Base-by-base conservation (phyloP, 30 jellyfish, hydroid and myxozoan species). In the Cassiopea xamachana region DNA sequence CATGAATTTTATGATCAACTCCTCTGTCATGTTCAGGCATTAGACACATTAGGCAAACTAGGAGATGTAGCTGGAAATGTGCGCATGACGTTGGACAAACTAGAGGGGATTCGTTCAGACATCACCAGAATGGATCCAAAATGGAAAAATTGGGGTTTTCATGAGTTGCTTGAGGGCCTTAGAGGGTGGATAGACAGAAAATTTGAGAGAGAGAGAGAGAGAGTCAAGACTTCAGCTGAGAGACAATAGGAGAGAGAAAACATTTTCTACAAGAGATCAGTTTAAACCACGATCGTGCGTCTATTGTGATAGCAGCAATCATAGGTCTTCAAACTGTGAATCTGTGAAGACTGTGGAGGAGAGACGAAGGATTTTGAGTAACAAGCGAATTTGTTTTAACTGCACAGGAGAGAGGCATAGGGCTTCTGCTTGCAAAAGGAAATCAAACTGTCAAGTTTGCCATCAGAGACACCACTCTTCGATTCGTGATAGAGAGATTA, bases 391-490 rank as follows among this genome's bases (percentile, higher is more conserved):
- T 12, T 90, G 97, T 87, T 83, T 90, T 51, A 90, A 90, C 81
- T 90, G 93, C 59, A 82, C 86, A 1, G 93, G 89, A 5, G 90
- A 49, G 81, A 73, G 75, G 61, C 98, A 93, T 73, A 78, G 93
- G 15, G 97, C 97, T 12, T 48, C 8, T 67, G 89, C 82, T 44
- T 93, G 98, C 50, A 51, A 46, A 75, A 88, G 97, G 48, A 80
- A 89, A 75, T 44, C 15, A 17, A 77, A 82, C 18, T 93, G 95
- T 49, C 75, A 69, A 60, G 18, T 85, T 43, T 93, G 97, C 69
- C 90, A 81, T 46, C 60, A 79, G 85, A 87, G 84, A 69, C 97
- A 93, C 69, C 98, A 79, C 82, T 86, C 98, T 46, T 92, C 98
- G 48, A 83, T 92, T 50, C 81, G 98, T 72, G 93, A 85, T 85